Percentiles rank a stretch among this genome's conserved stretches.
phyloP scores from a whole-genome alignment of 1,140 invertebrate genomes.

The Pseudomyrmex pallidus region DNA sequence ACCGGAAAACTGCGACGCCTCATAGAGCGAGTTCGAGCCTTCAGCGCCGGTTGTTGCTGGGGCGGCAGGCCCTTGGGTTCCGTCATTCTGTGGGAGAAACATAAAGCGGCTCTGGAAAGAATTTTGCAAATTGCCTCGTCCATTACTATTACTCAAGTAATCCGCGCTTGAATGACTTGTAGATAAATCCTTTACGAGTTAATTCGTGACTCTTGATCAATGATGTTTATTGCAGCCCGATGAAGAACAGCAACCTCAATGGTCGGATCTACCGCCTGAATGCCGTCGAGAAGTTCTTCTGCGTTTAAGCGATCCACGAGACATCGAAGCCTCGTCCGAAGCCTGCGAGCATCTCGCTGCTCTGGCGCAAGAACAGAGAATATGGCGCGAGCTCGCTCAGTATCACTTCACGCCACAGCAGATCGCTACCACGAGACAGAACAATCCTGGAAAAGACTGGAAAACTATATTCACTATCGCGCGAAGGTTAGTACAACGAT shows the following conservation, averaged over 20 bases:
- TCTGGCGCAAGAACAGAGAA: constrained; percentile 94
- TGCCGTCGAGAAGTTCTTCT: constrained; percentile 96
- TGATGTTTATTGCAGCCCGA: constrained; percentile 88
- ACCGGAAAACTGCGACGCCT: constrained; percentile 92
- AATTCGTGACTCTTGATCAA: constrained; percentile 8
- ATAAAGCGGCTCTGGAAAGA: constrained; percentile 92
- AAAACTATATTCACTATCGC: constrained; percentile 83
- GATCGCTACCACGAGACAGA: constrained; percentile 86
- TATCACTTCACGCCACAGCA: constrained; percentile 97
- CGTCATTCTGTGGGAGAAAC: constrained; percentile 94
- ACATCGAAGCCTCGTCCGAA: constrained; percentile 90
- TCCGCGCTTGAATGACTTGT: background rate
- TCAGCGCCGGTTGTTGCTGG: constrained; percentile 90
- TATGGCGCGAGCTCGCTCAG: constrained; percentile 95
- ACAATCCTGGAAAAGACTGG: constrained; percentile 87
- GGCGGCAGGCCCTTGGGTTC: constrained; percentile 93
- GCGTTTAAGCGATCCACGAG: constrained; percentile 95
- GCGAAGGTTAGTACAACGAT: constrained; percentile 74
- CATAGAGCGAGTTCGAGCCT: constrained; percentile 91
- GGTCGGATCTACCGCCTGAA: constrained; percentile 96
- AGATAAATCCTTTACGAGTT: background rate
- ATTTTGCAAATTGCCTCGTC: constrained; percentile 93
- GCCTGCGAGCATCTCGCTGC: constrained; percentile 90
- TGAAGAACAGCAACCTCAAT: constrained; percentile 92
- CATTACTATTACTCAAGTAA: constrained; percentile 91